Conservation (phyloP, 1,140 invertebrate genomes). For the Meloidogyne floridensis region DNA sequence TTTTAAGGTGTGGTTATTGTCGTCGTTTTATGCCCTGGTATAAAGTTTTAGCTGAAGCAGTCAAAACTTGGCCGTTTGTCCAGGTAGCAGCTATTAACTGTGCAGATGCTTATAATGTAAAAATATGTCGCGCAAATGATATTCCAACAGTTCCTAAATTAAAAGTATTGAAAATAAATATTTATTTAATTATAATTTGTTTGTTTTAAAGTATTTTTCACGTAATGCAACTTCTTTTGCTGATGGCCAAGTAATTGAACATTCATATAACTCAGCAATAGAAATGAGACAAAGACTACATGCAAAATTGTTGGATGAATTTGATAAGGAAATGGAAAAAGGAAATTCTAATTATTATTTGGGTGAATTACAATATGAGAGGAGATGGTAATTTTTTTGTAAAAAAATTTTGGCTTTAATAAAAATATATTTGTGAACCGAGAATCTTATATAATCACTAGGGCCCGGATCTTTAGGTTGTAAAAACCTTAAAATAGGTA, state of each 20-base stretch:
- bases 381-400: constrained; percentile 4
- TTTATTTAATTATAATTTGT: constrained; percentile 13
- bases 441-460: too few species aligned
- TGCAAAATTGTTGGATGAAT: constrained; percentile 20
- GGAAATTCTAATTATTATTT: constrained; percentile 23
- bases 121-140: constrained; percentile 51
- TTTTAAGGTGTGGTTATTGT: constrained; percentile 51
- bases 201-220: constrained; percentile 54
- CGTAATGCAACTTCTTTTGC: constrained; percentile 38
- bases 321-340: constrained; percentile 13
- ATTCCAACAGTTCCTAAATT: constrained; percentile 35
- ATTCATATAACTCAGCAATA: constrained; percentile 26
- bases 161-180: constrained; percentile 10
- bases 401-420: too few species aligned
- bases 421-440: too few species aligned
- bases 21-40: constrained; percentile 56
- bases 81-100: constrained; percentile 57
- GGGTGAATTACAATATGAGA: constrained; percentile 17
- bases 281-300: constrained; percentile 23
- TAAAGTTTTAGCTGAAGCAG: constrained; percentile 46
- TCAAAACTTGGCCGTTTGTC: constrained; percentile 48
- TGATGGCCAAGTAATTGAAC: constrained; percentile 38
- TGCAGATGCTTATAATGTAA: constrained; percentile 53
- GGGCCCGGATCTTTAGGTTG: too few species aligned
- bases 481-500: too few species aligned